These are phyloP conservation scores for Pterostichus madidus DNA, from an alignment of 2,888 invertebrate species.

Conservation along the genomic window DNA sequence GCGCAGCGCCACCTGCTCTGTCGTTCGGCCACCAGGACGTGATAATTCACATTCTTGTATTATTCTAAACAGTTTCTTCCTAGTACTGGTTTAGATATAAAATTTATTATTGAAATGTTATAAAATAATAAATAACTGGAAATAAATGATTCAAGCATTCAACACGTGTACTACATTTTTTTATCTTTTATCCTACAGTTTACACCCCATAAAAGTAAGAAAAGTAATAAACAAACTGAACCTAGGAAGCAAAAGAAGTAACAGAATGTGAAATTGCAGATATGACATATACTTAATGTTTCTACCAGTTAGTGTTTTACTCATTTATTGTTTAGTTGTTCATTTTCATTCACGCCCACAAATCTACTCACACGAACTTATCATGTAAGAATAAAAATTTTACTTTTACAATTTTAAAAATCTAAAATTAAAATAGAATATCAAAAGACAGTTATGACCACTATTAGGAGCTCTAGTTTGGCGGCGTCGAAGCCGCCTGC, in stretches of 20 bases:
- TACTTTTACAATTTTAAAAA: constrained; percentile 63
- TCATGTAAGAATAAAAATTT: constrained; percentile 60
- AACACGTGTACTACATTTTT: constrained; percentile 53
- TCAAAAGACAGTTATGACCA: constrained; percentile 42
- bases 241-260: constrained; percentile 40
- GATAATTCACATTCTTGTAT: constrained; percentile 66
- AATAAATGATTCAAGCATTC: constrained; percentile 76
- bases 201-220: constrained; percentile 47
- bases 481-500: constrained; percentile 12
- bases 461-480: neutral
- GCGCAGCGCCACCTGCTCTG: constrained; percentile 9
- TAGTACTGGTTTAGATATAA: constrained; percentile 74
- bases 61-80: constrained; percentile 67
- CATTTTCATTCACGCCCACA: constrained; percentile 65
- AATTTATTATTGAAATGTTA: constrained; percentile 71
- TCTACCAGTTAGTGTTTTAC: constrained; percentile 49
- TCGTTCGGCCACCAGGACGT: constrained; percentile 54
- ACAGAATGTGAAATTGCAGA: constrained; percentile 16
- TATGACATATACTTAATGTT: constrained; percentile 30
- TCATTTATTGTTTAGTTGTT: constrained; percentile 67
- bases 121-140: constrained; percentile 74
- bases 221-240: constrained; percentile 17
- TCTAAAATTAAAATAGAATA: constrained; percentile 61
- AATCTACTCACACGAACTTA: constrained; percentile 62
- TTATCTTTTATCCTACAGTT: constrained; percentile 36